A percentile compares a stretch with the other conserved stretches of the same genome.
Evolutionary conservation across 2,797 vertebrate genomes (phyloP).

Genomic region (Bucorvus abyssinicus): DNA sequence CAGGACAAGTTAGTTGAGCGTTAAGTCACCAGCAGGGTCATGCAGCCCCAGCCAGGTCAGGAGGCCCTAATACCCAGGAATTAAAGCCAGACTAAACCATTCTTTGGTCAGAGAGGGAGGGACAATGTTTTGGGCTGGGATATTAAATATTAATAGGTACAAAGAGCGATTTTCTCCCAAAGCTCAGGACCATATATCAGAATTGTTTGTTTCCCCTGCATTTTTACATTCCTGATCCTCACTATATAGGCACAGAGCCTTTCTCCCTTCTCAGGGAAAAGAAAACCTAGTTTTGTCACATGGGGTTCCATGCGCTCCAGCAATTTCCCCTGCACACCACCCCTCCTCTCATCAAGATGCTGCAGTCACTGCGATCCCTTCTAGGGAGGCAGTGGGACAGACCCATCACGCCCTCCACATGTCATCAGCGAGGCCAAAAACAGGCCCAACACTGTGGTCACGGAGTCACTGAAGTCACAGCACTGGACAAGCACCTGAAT

Average conservation of each 20-base stretch:
- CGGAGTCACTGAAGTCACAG: background rate
- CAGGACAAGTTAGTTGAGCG: background rate
- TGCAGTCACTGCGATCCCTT: background rate
- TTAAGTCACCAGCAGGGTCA: background rate
- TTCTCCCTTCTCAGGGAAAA: background rate
- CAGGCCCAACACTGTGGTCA: background rate
- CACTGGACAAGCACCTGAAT: background rate
- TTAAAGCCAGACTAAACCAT: background rate
- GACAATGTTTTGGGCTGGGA: background rate
- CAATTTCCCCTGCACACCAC: background rate
- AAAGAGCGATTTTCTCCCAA: background rate
- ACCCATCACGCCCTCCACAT: accelerated
- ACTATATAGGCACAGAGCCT: background rate
- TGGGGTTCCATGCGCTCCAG: accelerated
- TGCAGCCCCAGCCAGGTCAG: background rate
- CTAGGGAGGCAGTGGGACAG: background rate
- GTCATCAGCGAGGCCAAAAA: background rate
- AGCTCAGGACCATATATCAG: background rate
- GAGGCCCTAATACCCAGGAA: background rate
- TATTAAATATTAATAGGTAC: background rate
- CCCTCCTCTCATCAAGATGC: background rate
- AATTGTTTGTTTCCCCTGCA: background rate
- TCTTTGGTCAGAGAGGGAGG: background rate
- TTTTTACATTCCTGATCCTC: background rate
- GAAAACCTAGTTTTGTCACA: background rate